These are phyloP conservation scores for Chitala chitala DNA, from an alignment of 2,113 vertebrate species.

Conservation along the genomic window DNA sequence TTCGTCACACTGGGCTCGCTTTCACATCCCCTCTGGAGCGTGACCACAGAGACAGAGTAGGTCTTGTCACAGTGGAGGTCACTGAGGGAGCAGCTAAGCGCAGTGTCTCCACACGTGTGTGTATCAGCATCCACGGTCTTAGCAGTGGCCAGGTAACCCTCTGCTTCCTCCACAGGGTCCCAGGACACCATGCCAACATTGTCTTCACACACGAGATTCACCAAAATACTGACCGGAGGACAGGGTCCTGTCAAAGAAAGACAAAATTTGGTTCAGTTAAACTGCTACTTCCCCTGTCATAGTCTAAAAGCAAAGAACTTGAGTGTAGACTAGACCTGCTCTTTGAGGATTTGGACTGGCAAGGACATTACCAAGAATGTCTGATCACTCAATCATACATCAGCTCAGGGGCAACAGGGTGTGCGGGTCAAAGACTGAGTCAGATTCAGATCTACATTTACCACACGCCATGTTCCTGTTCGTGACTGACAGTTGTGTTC, in stretches of 20 bases:
- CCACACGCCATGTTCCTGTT: too few species aligned
- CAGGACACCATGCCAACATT: conserved; percentile 55
- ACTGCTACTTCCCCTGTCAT: background rate
- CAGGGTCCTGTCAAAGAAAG: conserved; percentile 50
- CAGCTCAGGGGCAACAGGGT: background rate
- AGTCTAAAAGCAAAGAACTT: background rate
- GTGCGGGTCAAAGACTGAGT: background rate
- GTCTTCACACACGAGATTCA: conserved; percentile 46
- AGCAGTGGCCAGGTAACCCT: conserved; percentile 48
- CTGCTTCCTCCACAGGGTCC: conserved; percentile 38
- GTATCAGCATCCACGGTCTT: background rate
- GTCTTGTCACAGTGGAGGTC: conserved; percentile 53
- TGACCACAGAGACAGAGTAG: conserved; percentile 43
- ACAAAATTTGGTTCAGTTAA: background rate
- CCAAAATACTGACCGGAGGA: conserved; percentile 48
- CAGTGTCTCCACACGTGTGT: conserved; percentile 48
- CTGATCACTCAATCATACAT: background rate
- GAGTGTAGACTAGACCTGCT: background rate
- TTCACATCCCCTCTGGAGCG: conserved; percentile 51
- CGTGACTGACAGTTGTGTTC: too few species aligned
- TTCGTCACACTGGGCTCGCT: conserved; percentile 50
- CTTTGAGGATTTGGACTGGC: background rate
- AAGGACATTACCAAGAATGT: background rate
- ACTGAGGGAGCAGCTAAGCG: conserved; percentile 47
- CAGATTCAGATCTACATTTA: too few species aligned